A percentile compares a stretch with the other conserved stretches of the same genome.
Evolutionary conservation across 2,888 invertebrate species (phyloP).

Genomic region (Agriopis leucophaearia): DNA sequence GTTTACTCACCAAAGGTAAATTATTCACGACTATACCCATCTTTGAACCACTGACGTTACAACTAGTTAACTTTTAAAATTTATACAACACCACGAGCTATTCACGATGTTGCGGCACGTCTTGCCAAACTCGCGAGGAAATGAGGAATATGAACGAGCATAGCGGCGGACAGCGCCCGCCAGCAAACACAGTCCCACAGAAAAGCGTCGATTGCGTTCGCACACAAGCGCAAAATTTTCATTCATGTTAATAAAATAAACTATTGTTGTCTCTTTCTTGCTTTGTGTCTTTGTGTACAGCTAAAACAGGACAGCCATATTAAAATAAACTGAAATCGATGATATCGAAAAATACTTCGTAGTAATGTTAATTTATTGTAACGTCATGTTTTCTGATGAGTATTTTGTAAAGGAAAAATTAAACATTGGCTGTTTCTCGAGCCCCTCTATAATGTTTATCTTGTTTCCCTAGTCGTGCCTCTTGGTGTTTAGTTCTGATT

Average conservation of each 20-base stretch:
- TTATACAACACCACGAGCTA: conserved; percentile 59
- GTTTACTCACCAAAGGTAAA: conserved; percentile 74
- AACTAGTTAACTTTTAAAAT: conserved; percentile 48
- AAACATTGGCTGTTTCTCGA: conserved; percentile 1
- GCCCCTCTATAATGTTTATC: conserved; percentile 40
- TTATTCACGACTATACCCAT: conserved; percentile 82
- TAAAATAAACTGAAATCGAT: conserved; percentile 15
- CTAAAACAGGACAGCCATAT: conserved; percentile 53
- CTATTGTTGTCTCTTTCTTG: conserved; percentile 72
- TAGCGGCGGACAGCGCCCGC: conserved; percentile 40
- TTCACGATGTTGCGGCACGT: conserved; percentile 66
- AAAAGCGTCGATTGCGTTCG: conserved; percentile 64
- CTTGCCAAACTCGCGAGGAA: conserved; percentile 75
- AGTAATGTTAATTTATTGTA: conserved; percentile 9
- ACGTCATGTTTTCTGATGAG: conserved; percentile 6
- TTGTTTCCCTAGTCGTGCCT: conserved; percentile 86
- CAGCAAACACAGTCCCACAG: conserved; percentile 58
- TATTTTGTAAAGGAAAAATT: not conserved
- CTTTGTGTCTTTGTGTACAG: conserved; percentile 45
- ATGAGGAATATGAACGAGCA: conserved; percentile 68
- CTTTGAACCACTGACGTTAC: conserved; percentile 52
- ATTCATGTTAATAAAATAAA: conserved; percentile 78
- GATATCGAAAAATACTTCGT: conserved; percentile 3
- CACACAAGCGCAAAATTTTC: conserved; percentile 74
- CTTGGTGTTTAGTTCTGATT: conserved; percentile 84